Evolutionary conservation across 2,113 vertebrate species (phyloP), one percentile per base, ranked within the genome.

Genomic region (Ellobius talpinus): DNA sequence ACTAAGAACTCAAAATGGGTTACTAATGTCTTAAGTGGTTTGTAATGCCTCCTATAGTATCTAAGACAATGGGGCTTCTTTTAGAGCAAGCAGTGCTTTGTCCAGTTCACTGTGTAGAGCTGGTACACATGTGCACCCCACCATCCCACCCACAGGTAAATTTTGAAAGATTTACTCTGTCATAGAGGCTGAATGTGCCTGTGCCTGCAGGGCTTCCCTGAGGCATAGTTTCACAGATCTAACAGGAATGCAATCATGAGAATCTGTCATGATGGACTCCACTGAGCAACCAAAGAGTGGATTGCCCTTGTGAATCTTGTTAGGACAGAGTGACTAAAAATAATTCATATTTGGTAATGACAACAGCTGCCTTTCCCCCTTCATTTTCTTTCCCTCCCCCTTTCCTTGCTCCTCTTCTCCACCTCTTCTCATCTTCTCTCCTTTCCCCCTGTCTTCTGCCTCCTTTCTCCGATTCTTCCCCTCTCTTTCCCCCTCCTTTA

Each of bases 381-480:
- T 50, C 7, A 13, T 61, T n/a, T 5, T 61, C 21, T 3, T 29
- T 6, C 36, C 7, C 45, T 17, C 16, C 4, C 31, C 31, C 19
- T 36, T 3, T 68, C 45, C 11, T 61, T 33, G 9, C 10, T n/a
- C 7, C 8, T 5, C 2, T 31, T 17, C 26, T 39, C 10, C 5
- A 47, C 2, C 45, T 86, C 42, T 29, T 61, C 26, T 12, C 6
- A 55, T 3, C 33, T 52, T 29, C 66, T 7, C 7, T 9, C 26
- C 33, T 9, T 36, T 29, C 24, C 21, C 7, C 21, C 47, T 9
- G 0, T 3, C 29, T 23, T 19, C 7, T 7, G 21, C 1, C 13
- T 26, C 36, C 7, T 24, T 24, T 23, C 2, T 19, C 5, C 50
- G 19, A 3, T 1, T 39, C 2, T 19, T 11, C 5, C 9, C 45